phyloP scores from a whole-genome alignment of 2,888 invertebrate genomes.

The Orthonychiurus folsomi region DNA sequence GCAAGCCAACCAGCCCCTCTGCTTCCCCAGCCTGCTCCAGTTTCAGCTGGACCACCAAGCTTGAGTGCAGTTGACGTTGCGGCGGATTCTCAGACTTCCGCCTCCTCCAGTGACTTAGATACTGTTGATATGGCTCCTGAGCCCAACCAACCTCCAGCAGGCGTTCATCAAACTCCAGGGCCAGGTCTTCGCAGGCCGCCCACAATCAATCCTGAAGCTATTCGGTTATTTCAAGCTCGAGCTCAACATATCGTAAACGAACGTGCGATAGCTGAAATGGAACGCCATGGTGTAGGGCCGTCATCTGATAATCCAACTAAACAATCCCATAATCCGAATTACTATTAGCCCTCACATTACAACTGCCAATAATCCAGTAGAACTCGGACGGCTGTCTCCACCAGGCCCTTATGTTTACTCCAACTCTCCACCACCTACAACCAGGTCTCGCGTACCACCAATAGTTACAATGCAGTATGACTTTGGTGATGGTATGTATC shows the following conservation, averaged over 20 bases:
- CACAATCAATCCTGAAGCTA: background rate
- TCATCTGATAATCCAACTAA: background rate
- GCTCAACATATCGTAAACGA: too few species aligned
- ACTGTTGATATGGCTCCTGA: too few species aligned
- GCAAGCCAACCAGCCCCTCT: too few species aligned
- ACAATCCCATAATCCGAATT: constrained; percentile 11
- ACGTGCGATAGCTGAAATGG: background rate
- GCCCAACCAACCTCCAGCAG: too few species aligned
- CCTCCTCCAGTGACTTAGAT: too few species aligned
- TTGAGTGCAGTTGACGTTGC: too few species aligned
- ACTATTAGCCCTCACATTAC: constrained; percentile 15
- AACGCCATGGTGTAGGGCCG: background rate
- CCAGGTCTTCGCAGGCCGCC: background rate
- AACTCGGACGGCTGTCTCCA: constrained; percentile 2
- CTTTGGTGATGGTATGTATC: constrained; percentile 19
- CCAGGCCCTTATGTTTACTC: background rate
- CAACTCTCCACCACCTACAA: background rate
- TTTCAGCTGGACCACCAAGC: too few species aligned
- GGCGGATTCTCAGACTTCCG: background rate
- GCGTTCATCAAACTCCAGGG: background rate
- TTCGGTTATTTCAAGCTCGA: too few species aligned
- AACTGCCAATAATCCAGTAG: constrained; percentile 3
- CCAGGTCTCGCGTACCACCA: constrained; percentile 21
- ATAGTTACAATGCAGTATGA: constrained; percentile 36
- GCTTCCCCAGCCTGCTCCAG: too few species aligned